Conservation (phyloP, 2,797 vertebrate species). For the Scomberomorus guttatus region DNA sequence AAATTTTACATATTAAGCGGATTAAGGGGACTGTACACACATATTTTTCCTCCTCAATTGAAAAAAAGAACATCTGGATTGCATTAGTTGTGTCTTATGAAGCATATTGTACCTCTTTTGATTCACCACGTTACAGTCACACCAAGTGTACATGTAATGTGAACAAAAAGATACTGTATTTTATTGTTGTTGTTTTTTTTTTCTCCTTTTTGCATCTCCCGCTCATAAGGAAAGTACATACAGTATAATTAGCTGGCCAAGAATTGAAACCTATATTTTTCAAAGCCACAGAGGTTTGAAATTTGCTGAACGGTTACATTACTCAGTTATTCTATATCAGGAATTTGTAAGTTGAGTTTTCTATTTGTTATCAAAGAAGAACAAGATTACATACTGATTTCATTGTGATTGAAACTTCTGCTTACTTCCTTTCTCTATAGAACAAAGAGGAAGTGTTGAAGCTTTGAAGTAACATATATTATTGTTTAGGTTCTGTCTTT, state of each 20-base stretch:
- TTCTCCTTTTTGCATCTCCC: constrained; percentile 41
- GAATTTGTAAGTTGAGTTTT: constrained; percentile 44
- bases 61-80: constrained; percentile 80
- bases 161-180: constrained; percentile 42
- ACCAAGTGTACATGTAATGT: constrained; percentile 31
- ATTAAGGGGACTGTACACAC: constrained; percentile 76
- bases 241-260: constrained; percentile 68
- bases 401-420: neutral
- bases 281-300: constrained; percentile 56
- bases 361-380: constrained; percentile 42
- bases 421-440: constrained; percentile 19
- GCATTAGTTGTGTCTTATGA: constrained; percentile 70
- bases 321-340: constrained; percentile 58
- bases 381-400: constrained; percentile 42
- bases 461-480: neutral
- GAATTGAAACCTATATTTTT: constrained; percentile 69
- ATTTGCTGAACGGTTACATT: constrained; percentile 65
- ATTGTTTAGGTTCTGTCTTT: constrained; percentile 4
- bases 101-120: constrained; percentile 67
- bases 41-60: constrained; percentile 45
- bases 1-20: constrained; percentile 82
- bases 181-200: constrained; percentile 42
- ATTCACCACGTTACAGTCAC: constrained; percentile 72
- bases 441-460: constrained; percentile 28
- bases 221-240: constrained; percentile 43